Evolutionary conservation across 2,113 vertebrate species (phyloP).

Genomic region (Plecturocebus donacophilus): DNA sequence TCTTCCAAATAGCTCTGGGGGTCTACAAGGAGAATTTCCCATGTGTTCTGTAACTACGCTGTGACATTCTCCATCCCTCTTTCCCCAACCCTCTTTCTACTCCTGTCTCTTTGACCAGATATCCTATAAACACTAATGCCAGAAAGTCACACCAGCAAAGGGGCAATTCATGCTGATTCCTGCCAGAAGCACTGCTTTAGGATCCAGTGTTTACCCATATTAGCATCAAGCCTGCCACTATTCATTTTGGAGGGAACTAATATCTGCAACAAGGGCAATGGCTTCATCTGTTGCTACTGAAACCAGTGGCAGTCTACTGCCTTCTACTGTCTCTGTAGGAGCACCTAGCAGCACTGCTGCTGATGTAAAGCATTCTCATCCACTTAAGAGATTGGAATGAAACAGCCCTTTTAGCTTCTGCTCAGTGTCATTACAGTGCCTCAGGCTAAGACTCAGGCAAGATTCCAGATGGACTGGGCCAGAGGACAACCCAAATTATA

Average conservation of each 20-base stretch:
- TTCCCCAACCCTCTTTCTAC: neutral
- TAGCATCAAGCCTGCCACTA: neutral
- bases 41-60: neutral
- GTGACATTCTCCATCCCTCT: neutral
- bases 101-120: neutral
- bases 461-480: neutral
- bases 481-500: neutral
- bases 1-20: neutral
- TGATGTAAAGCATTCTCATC: neutral
- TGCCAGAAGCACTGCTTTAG: neutral
- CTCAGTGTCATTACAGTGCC: neutral
- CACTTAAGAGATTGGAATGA: neutral
- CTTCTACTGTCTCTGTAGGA: neutral
- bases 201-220: neutral
- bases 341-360: neutral
- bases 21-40: neutral
- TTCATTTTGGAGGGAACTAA: neutral
- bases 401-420: conserved; percentile 11
- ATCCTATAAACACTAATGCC: neutral
- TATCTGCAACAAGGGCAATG: neutral
- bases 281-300: neutral
- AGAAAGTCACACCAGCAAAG: neutral
- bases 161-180: neutral
- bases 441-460: neutral
- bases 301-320: neutral